A percentile compares a stretch with the other conserved stretches of the same genome.
phyloP scores from a whole-genome alignment of 2,888 invertebrate species.

The Eubasilissa splendida region DNA sequence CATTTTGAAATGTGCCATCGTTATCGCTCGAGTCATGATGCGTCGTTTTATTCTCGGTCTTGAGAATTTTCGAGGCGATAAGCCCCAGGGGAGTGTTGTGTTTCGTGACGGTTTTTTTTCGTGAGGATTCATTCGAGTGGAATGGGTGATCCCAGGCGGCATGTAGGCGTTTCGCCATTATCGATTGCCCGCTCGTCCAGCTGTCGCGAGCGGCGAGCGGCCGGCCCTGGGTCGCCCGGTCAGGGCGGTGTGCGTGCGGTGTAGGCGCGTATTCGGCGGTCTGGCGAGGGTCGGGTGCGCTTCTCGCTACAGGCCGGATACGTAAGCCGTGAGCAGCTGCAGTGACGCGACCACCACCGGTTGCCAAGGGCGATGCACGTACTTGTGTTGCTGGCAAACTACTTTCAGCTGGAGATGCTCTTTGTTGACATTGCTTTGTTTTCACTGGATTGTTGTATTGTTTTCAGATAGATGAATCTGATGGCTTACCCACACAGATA shows the following conservation, averaged over 20 bases:
- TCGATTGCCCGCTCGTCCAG: conserved; percentile 49
- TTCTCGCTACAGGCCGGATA: conserved; percentile 11
- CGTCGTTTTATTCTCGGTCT: conserved; percentile 32
- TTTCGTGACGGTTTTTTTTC: conserved; percentile 21
- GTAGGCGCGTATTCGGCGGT: conserved; percentile 35
- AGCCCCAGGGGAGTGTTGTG: conserved; percentile 12
- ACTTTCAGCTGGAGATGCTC: conserved; percentile 9
- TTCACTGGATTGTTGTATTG: conserved; percentile 59
- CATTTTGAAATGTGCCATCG: conserved; percentile 68
- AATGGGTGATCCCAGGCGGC: conserved; percentile 44
- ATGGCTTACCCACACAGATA: conserved; percentile 78
- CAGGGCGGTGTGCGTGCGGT: conserved; percentile 23
- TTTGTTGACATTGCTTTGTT: conserved; percentile 31
- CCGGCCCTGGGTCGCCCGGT: conserved; percentile 26
- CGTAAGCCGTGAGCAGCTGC: conserved; percentile 27
- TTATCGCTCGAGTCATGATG: conserved; percentile 47
- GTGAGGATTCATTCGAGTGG: conserved; percentile 28
- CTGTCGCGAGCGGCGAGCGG: conserved; percentile 33
- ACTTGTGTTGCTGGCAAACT: conserved; percentile 15
- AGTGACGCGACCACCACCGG: conserved; percentile 38
- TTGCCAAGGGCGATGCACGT: conserved; percentile 47
- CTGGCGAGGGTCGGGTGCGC: conserved; percentile 64
- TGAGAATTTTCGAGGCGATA: conserved; percentile 25
- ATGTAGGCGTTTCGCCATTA: conserved; percentile 52
- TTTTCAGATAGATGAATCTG: conserved; percentile 76